These are phyloP conservation scores for Diploscapter pachys DNA, from an alignment of 1,140 invertebrate genomes.

Conservation along the genomic window DNA sequence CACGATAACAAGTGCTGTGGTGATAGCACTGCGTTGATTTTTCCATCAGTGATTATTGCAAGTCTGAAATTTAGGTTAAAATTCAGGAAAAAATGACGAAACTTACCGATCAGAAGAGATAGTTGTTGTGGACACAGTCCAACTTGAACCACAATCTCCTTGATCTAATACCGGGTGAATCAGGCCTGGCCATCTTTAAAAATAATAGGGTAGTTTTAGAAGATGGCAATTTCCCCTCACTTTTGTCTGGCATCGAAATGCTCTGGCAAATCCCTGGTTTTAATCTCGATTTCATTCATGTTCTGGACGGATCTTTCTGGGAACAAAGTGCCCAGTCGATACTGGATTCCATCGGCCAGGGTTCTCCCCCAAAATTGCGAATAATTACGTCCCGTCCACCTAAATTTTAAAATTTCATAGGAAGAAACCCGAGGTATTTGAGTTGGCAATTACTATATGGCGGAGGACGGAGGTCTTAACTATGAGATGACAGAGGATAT, in stretches of 20 bases:
- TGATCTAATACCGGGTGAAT: conserved; percentile 78
- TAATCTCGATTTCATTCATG: conserved; percentile 63
- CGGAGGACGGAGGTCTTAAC: no score
- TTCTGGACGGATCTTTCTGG: conserved; percentile 59
- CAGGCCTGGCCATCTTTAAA: conserved; percentile 67
- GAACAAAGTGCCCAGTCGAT: conserved; percentile 70
- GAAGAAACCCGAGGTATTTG: no score
- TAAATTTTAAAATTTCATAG: conserved; percentile 29
- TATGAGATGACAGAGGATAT: no score
- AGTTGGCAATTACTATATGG: no score
- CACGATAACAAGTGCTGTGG: conserved; percentile 82
- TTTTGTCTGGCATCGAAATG: conserved; percentile 73
- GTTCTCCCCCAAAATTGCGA: conserved; percentile 77
- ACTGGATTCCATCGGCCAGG: conserved; percentile 73
- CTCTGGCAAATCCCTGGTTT: conserved; percentile 50
- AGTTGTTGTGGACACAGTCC: conserved; percentile 78
- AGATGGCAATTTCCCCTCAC: not conserved
- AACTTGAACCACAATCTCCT: conserved; percentile 83
- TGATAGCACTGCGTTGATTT: conserved; percentile 65
- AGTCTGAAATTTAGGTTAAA: conserved; percentile 24
- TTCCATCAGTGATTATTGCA: conserved; percentile 43
- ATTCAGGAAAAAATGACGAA: not conserved
- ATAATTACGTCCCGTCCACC: conserved; percentile 78
- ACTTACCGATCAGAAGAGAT: conserved; percentile 39
- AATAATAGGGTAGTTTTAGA: no score